phyloP scores from a whole-genome alignment of 2,113 vertebrate genomes.

The Argyrosomus japonicus region DNA sequence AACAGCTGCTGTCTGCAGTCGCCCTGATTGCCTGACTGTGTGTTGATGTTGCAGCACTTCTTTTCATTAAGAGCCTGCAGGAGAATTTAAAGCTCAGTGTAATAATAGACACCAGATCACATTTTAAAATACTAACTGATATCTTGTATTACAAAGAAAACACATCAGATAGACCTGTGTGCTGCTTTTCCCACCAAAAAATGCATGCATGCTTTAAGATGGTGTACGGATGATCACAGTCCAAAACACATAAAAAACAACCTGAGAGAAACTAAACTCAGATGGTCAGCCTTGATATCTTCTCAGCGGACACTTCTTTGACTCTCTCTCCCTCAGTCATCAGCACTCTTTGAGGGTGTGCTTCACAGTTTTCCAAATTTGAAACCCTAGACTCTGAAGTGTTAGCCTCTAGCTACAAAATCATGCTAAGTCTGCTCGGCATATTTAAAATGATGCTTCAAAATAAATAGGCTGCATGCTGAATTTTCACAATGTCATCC shows the following conservation, averaged over 20 bases:
- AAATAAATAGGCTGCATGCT: neutral
- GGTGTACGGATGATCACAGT: neutral
- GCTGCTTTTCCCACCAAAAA: neutral
- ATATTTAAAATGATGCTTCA: neutral
- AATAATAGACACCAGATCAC: neutral
- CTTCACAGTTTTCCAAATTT: neutral
- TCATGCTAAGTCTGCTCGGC: neutral
- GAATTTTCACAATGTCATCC: neutral
- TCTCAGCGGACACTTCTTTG: neutral
- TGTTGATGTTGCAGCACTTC: neutral
- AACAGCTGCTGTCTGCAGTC: slow-evolving; percentile 39
- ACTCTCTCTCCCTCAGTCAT: neutral
- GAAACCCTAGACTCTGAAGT: neutral
- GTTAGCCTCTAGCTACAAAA: slow-evolving; percentile 2
- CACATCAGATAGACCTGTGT: neutral
- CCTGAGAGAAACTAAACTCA: neutral
- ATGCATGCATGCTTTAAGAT: slow-evolving; percentile 8
- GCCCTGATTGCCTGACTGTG: slow-evolving; percentile 1
- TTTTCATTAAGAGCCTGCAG: slow-evolving; percentile 49
- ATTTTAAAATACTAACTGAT: neutral
- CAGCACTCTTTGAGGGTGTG: neutral
- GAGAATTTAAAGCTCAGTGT: slow-evolving; percentile 32
- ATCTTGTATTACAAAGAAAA: neutral
- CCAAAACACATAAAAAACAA: neutral
- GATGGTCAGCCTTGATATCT: slow-evolving; percentile 11